Base-by-base conservation (phyloP, 2,888 invertebrate genomes). In the Neuroscelio doddi region DNA sequence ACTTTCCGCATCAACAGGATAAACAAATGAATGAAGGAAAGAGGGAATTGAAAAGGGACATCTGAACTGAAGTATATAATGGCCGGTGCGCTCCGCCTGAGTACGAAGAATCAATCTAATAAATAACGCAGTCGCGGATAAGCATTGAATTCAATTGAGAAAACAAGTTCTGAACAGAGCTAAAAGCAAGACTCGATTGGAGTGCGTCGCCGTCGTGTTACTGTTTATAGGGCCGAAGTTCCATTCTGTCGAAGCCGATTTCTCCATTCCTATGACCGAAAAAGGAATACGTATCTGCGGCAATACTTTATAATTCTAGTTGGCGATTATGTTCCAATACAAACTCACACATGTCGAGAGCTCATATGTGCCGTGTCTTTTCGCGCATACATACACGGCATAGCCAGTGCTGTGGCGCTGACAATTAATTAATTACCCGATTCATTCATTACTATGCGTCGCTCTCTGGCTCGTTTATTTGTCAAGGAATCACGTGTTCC, bases 221-320 rank as follows among this genome's bases (percentile, higher is more conserved):
- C 78, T 72, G 75, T 75, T 77, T 74, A 75, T 77, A 75, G 78
- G 73, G 69, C 75, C 74, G 76, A 76, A 78, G 76, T 78, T 76
- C 72, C 76, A 77, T 76, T 77, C 75, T 74, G 72, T 69, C 63
- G 65, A 52, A 65, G 65, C 65, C 68, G 70, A 71, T 73, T 66
- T 71, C 70, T 71, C 68, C 70, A 50, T 64, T 64, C 62, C 66
- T 68, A 46, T 64, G 61, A 64, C 73, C 72, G 71, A 29, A 68
- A 63, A 41, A 57, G 72, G 74, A 69, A 69, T 72, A 65, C 69
- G 63, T 67, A 72, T 71, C 69, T 8, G 65, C 64, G 45, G 36
- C 50, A 62, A 70, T 41, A 62, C 62, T 64, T 68, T 61, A 68
- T 64, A 64, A 68, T 68, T 62, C 68, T 64, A 62, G 58, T 64